phyloP scores from a whole-genome alignment of 2,113 vertebrate species.

The Tachuris rubrigastra region DNA sequence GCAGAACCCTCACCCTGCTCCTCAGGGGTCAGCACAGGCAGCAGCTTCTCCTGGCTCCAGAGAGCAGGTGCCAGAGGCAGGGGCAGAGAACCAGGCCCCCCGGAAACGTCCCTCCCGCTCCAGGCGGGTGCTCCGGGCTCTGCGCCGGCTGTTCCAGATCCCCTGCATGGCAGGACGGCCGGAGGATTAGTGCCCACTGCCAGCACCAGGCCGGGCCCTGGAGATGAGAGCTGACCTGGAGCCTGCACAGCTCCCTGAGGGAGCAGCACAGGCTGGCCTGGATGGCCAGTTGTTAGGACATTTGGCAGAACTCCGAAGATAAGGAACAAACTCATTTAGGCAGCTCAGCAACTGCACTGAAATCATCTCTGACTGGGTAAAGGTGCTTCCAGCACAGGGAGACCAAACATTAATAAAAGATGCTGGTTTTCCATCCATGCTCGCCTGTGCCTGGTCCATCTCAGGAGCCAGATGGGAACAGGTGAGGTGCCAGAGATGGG shows the following conservation, averaged over 20 bases:
- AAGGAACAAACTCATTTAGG: too few species aligned
- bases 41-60: not conserved
- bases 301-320: too few species aligned
- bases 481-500: not conserved
- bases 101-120: not conserved
- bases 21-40: not conserved
- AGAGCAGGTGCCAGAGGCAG: not conserved
- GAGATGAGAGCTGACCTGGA: not conserved
- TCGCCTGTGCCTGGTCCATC: not conserved
- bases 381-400: too few species aligned
- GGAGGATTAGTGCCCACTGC: not conserved
- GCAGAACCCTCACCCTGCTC: not conserved
- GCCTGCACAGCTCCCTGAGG: not conserved
- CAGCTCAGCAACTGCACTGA: too few species aligned
- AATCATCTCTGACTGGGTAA: too few species aligned
- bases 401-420: not conserved
- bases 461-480: not conserved
- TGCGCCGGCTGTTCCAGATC: not conserved
- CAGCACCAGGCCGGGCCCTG: not conserved
- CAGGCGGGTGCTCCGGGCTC: not conserved
- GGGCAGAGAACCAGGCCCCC: not conserved
- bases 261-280: not conserved
- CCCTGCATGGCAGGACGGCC: not conserved
- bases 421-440: not conserved
- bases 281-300: too few species aligned